Percentiles rank a stretch among this genome's conserved stretches.
Evolutionary conservation across 1,140 invertebrate species (phyloP).

Genomic region (Tetramorium simillimum): DNA sequence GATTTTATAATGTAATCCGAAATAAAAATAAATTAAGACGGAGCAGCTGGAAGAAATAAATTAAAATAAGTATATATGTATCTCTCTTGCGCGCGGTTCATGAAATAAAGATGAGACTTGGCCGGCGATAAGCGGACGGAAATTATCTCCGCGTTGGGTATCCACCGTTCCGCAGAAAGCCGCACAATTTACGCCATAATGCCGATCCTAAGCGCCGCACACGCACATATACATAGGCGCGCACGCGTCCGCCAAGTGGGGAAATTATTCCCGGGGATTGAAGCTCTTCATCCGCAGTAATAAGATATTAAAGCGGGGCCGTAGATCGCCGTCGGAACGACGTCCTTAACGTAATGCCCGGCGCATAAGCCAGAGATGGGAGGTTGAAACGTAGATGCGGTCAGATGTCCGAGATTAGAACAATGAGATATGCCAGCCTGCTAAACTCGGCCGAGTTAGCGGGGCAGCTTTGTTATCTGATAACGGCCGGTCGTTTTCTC

Average conservation of each 20-base stretch:
- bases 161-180: slow-evolving; percentile 37
- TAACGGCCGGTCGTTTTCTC: slow-evolving; percentile 36
- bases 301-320: slow-evolving; percentile 71
- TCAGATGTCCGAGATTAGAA: slow-evolving; percentile 72
- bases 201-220: slow-evolving; percentile 28
- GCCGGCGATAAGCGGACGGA: slow-evolving; percentile 14
- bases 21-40: slow-evolving; percentile 21
- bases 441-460: slow-evolving; percentile 48
- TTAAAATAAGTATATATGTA: slow-evolving; percentile 7
- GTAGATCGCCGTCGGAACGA: slow-evolving; percentile 65
- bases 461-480: slow-evolving; percentile 22
- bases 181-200: slow-evolving; percentile 43
- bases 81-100: neutral
- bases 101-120: slow-evolving; percentile 47
- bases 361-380: slow-evolving; percentile 46
- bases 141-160: slow-evolving; percentile 39
- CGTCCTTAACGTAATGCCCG: slow-evolving; percentile 68
- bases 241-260: neutral
- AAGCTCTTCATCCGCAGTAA: slow-evolving; percentile 61
- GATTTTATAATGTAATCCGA: slow-evolving; percentile 5
- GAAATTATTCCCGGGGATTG: slow-evolving; percentile 52
- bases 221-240: neutral
- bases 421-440: slow-evolving; percentile 67
- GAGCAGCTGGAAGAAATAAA: neutral
- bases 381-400: slow-evolving; percentile 54